phyloP scores from a whole-genome alignment of 2,888 invertebrate species.

The Catocala fraxini region DNA sequence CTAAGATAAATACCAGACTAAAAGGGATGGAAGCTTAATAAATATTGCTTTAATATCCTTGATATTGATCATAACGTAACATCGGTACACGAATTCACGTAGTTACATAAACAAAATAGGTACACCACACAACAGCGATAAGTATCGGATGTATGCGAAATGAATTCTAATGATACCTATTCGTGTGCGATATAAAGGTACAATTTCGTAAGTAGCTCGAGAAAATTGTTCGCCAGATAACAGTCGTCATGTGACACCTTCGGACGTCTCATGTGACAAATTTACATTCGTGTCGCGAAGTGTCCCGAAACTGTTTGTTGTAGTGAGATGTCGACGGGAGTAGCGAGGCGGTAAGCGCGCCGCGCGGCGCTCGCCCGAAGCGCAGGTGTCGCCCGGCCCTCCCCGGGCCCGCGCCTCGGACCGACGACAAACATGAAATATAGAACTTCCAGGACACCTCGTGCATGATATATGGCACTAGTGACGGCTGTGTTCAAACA shows the following conservation, averaged over 20 bases:
- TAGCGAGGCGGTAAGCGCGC: constrained; percentile 23
- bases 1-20: constrained; percentile 40
- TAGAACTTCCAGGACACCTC: constrained; percentile 67
- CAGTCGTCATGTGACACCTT: constrained; percentile 68
- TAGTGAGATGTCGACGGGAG: constrained; percentile 36
- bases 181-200: constrained; percentile 50
- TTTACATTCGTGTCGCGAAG: constrained; percentile 71
- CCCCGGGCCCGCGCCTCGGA: constrained; percentile 54
- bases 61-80: constrained; percentile 49
- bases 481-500: constrained; percentile 63
- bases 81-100: constrained; percentile 48
- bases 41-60: constrained; percentile 49
- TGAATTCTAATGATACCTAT: constrained; percentile 66
- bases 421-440: constrained; percentile 72
- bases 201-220: constrained; percentile 56
- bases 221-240: constrained; percentile 68
- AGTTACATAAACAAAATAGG: constrained; percentile 57
- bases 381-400: constrained; percentile 64
- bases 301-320: constrained; percentile 48
- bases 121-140: constrained; percentile 55
- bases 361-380: constrained; percentile 36
- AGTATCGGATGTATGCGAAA: constrained; percentile 61
- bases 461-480: constrained; percentile 73
- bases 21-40: constrained; percentile 34
- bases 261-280: constrained; percentile 69